Evolutionary conservation across 2,797 vertebrate species (phyloP).

Genomic region (Acomys russatus): DNA sequence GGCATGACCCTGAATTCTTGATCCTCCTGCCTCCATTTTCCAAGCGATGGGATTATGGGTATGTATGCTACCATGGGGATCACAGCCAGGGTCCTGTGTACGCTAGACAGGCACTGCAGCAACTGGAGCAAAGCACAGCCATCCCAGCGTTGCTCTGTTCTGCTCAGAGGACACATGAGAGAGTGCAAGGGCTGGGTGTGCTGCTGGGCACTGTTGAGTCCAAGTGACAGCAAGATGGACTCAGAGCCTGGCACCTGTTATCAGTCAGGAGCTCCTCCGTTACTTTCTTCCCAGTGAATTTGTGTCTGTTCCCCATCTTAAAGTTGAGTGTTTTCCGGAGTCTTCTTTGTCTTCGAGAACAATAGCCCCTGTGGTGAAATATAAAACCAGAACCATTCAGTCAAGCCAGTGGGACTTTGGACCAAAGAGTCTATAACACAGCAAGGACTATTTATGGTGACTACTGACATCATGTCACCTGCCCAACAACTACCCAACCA

Average conservation of each 20-base stretch:
- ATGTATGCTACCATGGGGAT: not conserved
- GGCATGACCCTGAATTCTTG: not conserved
- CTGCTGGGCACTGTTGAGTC: not conserved
- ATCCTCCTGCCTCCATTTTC: not conserved
- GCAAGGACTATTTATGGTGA: not conserved
- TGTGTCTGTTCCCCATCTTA: constrained; percentile 99
- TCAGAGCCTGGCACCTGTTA: constrained; percentile 90
- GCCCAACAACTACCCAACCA: not conserved
- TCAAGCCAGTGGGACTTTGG: not conserved
- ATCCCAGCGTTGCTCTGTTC: not conserved
- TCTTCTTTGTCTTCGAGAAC: constrained; percentile 95
- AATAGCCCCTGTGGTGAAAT: constrained; percentile 93
- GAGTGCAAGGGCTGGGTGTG: not conserved
- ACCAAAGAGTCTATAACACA: not conserved
- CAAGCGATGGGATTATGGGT: not conserved
- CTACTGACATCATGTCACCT: not conserved
- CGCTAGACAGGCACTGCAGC: too few species aligned
- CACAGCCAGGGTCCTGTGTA: not conserved
- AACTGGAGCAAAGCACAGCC: not conserved
- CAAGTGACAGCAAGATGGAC: accelerated
- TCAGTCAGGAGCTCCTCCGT: constrained; percentile 97
- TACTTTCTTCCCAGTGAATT: constrained; percentile 98
- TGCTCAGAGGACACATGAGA: not conserved
- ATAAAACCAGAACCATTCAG: constrained; percentile 29
- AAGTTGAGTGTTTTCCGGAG: constrained; percentile 98